Percentiles rank a stretch among this genome's conserved stretches.
These are phyloP conservation scores for Caenorhabditis inopinata DNA, from an alignment of 1,140 invertebrate species.

Conservation along the genomic window DNA sequence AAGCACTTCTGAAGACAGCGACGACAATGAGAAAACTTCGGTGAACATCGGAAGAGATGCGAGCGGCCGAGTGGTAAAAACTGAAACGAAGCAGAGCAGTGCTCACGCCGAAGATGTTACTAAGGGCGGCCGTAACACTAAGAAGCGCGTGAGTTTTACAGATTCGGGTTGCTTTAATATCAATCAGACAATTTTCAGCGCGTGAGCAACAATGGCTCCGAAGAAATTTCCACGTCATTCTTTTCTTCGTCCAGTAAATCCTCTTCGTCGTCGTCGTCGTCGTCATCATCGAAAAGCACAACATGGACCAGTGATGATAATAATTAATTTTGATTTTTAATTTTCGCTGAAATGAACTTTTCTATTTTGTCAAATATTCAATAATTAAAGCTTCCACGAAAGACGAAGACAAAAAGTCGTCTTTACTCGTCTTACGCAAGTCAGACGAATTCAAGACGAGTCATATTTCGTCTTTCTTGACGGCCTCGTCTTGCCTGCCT, in stretches of 20 bases:
- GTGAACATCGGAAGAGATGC: background rate
- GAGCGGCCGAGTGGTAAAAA: background rate
- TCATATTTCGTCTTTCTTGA: too few relatives aligned
- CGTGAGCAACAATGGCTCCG: background rate
- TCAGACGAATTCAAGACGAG: too few relatives aligned
- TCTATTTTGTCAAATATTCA: too few relatives aligned
- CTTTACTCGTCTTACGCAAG: too few relatives aligned
- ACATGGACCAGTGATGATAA: background rate
- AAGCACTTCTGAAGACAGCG: too few relatives aligned
- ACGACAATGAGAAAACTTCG: too few relatives aligned
- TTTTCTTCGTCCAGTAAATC: background rate
- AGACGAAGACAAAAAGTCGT: too few relatives aligned
- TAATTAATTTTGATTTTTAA: too few relatives aligned
- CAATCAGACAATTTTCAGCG: background rate
- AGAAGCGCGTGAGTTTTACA: background rate
- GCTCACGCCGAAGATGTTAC: background rate
- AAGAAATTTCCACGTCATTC: background rate
- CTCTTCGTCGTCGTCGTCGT: background rate
- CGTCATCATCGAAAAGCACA: background rate
- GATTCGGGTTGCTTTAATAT: too few relatives aligned
- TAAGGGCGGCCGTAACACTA: background rate
- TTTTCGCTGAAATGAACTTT: too few relatives aligned
- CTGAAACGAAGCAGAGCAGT: background rate
- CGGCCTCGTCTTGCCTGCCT: too few relatives aligned
- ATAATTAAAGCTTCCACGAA: too few relatives aligned